Conservation (phyloP, 2,113 vertebrate species). For the Girardinichthys multiradiatus region DNA sequence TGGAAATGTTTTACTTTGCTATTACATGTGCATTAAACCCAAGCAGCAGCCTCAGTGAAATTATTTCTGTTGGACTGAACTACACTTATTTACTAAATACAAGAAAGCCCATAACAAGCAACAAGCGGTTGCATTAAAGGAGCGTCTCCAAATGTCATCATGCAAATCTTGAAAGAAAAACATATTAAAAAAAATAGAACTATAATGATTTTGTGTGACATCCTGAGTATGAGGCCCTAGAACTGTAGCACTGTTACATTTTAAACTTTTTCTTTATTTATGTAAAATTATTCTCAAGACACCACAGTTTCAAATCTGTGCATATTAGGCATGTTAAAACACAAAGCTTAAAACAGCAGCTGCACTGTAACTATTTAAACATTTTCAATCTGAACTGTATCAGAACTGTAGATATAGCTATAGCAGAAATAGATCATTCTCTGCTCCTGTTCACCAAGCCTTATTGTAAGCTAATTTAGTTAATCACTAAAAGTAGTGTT, state of each 20-base stretch:
- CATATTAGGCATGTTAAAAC: background rate
- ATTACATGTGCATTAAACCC: background rate
- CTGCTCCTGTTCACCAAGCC: constrained; percentile 26
- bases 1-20: too few relatives aligned
- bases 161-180: background rate
- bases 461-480: constrained; percentile 15
- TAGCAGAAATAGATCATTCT: background rate
- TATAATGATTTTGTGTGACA: background rate
- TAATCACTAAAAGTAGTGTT: constrained; percentile 36
- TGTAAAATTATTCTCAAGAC: background rate
- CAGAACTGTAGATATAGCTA: background rate
- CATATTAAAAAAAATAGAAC: background rate
- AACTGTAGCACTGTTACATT: background rate
- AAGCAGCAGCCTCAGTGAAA: background rate
- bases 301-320: background rate
- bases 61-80: constrained; percentile 9
- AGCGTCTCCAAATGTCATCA: background rate
- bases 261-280: background rate
- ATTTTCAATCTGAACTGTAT: background rate
- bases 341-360: background rate
- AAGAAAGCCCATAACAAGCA: background rate
- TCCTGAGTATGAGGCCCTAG: background rate
- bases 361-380: background rate
- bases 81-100: background rate
- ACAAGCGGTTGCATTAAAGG: background rate